Evolutionary conservation across 2,113 vertebrate species (phyloP).

Genomic region (Nycticorax nycticorax): DNA sequence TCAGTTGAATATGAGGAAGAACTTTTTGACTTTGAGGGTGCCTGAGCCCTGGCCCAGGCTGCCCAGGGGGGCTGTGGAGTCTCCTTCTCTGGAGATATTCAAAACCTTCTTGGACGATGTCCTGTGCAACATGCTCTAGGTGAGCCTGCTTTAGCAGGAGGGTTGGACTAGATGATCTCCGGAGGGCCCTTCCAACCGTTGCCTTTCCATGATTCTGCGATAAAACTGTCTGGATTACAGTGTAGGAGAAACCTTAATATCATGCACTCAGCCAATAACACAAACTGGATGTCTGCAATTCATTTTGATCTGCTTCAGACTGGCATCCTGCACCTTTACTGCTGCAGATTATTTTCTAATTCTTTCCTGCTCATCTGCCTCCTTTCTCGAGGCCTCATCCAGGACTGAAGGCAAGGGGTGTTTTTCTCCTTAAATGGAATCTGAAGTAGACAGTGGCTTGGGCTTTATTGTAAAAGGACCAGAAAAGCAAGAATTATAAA

Average conservation of each 20-base stretch:
- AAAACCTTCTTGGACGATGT: too few species aligned
- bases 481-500: background rate
- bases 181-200: too few species aligned
- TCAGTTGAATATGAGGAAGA: too few species aligned
- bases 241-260: background rate
- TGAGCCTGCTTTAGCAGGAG: too few species aligned
- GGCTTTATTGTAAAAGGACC: background rate
- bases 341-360: background rate
- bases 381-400: background rate
- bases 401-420: fast-evolving
- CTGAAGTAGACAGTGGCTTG: background rate
- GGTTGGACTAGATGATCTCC: too few species aligned
- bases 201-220: too few species aligned
- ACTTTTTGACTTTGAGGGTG: too few species aligned
- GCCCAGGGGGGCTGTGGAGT: too few species aligned
- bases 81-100: too few species aligned
- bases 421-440: background rate
- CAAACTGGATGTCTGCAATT: background rate
- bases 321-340: background rate
- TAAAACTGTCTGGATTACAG: background rate
- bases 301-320: background rate
- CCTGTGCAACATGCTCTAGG: too few species aligned
- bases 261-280: background rate
- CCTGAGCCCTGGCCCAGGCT: too few species aligned
- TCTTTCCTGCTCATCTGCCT: background rate